Base-by-base conservation (phyloP, 35 echinoderm and acorn worm species). In the Anneissia japonica region DNA sequence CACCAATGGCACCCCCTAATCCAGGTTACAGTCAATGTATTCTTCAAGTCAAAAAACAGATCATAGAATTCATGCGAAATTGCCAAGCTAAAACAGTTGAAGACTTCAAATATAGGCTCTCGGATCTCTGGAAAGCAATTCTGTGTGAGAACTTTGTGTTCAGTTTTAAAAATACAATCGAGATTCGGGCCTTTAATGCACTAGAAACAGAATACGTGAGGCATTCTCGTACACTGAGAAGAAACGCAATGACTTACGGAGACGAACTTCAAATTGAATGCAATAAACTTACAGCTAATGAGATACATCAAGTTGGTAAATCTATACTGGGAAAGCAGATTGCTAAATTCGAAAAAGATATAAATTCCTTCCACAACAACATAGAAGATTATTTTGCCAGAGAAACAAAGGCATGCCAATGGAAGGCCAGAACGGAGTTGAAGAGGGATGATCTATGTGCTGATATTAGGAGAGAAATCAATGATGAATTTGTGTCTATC, bases 101-200 rank as follows among this genome's bases (percentile, higher is more conserved):
- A 35, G 26, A 34, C 33, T 89, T 89, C 38, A 77, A 36, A 32
- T 30, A 39, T 13, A 74, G 78, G 36, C 34, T 89, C 16, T 26
- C 0, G 11, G 87, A 89, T 89, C 41, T 89, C n/a, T 89, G 87
- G 87, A 64, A 76, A 3, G 87, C 87, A 45, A 35, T 89, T 14
- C 72, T 82, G 31, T 32, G 28, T 30, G 73, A 89, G 82, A 72
- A 89, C 75, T 89, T 89, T 31, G 87, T 89, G 0, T 89, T 89
- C 29, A 73, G 77, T 76, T 89, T 89, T n/a, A 79, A 89, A 38
- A 89, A 89, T 35, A 46, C 46, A 30, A 33, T 89, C 10, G 64
- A 84, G 75, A 77, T 33, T 34, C 5, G 14, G 14, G 31, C 32
- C 3, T 77, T 32, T 10, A 77, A 77, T 77, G 35, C 75, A 32